These are phyloP conservation scores for Plodia interpunctella DNA, from an alignment of 1,140 invertebrate genomes.

Conservation along the genomic window DNA sequence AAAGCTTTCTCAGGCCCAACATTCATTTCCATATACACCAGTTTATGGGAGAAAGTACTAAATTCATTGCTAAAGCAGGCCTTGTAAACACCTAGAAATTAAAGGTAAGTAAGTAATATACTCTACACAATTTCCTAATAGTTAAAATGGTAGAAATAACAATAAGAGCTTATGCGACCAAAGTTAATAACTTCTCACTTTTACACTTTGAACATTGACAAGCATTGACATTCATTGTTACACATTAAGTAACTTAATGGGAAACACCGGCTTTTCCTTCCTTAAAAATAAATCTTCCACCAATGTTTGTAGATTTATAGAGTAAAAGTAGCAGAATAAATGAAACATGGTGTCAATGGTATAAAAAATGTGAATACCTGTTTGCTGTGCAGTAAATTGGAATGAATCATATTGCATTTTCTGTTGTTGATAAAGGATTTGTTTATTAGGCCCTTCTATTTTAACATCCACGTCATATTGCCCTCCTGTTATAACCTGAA, in stretches of 20 bases:
- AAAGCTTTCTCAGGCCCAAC: constrained; percentile 93
- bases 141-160: too few relatives aligned
- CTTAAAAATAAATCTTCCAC: too few relatives aligned
- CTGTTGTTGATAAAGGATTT: constrained; percentile 94
- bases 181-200: too few relatives aligned
- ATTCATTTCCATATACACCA: constrained; percentile 99
- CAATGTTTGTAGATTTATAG: too few relatives aligned
- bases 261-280: too few relatives aligned
- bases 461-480: constrained; percentile 99
- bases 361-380: constrained; percentile 82
- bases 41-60: constrained; percentile 99
- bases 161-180: too few relatives aligned
- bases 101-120: not conserved
- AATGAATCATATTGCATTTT: constrained; percentile 97
- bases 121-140: constrained; percentile 8
- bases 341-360: not conserved
- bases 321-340: not conserved
- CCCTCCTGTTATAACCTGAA: constrained; percentile 98
- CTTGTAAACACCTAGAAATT: constrained; percentile 84
- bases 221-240: too few relatives aligned
- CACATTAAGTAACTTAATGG: too few relatives aligned
- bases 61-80: constrained; percentile 99
- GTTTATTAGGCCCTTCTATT: constrained; percentile 91
- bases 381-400: constrained; percentile 86
- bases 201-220: too few relatives aligned